Evolutionary conservation across 2,113 vertebrate species (phyloP).

Genomic region (Mustela lutreola): DNA sequence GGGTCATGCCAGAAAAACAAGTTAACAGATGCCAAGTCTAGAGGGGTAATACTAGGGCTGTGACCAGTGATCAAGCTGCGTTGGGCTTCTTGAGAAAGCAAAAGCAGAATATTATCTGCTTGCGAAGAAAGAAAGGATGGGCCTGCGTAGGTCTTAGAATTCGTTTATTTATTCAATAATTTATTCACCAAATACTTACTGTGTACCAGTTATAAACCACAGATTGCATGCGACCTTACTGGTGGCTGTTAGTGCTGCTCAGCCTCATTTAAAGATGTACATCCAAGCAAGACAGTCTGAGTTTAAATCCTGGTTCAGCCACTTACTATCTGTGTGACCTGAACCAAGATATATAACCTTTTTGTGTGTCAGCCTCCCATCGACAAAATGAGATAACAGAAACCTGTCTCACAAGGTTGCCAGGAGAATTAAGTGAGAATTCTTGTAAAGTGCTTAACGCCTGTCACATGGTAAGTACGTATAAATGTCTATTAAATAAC

Average conservation of each 20-base stretch:
- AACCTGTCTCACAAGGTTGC: not conserved
- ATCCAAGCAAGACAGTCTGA: not conserved
- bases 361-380: not conserved
- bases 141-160: not conserved
- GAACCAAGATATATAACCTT: not conserved
- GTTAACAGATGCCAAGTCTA: not conserved
- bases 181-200: not conserved
- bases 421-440: not conserved
- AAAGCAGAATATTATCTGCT: not conserved
- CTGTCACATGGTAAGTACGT: not conserved
- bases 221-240: not conserved
- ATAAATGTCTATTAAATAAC: constrained; percentile 12
- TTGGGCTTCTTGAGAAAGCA: not conserved
- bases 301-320: not conserved
- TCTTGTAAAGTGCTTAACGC: not conserved
- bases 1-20: not conserved
- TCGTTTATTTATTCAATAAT: not conserved
- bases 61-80: not conserved
- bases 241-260: not conserved
- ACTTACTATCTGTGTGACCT: not conserved
- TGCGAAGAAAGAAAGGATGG: not conserved
- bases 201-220: not conserved
- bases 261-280: not conserved
- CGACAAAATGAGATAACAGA: not conserved
- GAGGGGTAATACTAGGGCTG: not conserved